These are phyloP conservation scores for Melanotaenia maccullochi DNA, from an alignment of 2,797 vertebrate species.

Conservation along the genomic window DNA sequence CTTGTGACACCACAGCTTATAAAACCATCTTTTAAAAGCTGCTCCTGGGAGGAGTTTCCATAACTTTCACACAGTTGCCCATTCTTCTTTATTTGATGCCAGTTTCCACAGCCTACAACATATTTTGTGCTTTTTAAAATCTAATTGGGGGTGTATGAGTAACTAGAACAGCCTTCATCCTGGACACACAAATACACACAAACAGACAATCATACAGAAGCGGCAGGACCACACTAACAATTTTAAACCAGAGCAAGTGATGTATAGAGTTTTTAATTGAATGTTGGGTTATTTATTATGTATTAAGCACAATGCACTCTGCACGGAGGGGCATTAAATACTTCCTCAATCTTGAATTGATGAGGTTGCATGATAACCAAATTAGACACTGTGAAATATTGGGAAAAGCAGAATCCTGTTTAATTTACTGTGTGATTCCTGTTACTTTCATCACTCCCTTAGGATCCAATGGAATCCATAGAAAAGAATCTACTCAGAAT, in stretches of 20 bases:
- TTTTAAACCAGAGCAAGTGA: conserved; percentile 60
- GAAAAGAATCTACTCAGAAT: neutral
- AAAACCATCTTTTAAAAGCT: conserved; percentile 62
- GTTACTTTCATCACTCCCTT: conserved; percentile 9
- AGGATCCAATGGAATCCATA: conserved; percentile 9
- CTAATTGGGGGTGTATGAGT: conserved; percentile 30
- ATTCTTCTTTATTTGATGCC: conserved; percentile 21
- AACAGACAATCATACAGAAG: conserved; percentile 37
- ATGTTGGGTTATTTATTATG: conserved; percentile 70
- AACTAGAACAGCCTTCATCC: conserved; percentile 13
- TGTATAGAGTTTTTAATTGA: conserved; percentile 70
- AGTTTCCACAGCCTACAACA: conserved; percentile 27
- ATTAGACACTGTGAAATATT: conserved; percentile 59
- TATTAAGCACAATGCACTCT: conserved; percentile 47
- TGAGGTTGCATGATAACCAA: conserved; percentile 61
- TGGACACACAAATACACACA: conserved; percentile 22
- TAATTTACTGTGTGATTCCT: conserved; percentile 47
- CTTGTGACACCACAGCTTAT: conserved; percentile 54
- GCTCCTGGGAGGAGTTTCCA: conserved; percentile 58
- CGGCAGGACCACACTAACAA: conserved; percentile 45
- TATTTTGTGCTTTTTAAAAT: conserved; percentile 33
- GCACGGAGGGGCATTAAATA: conserved; percentile 48
- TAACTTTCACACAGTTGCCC: conserved; percentile 45
- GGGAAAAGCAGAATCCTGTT: conserved; percentile 53
- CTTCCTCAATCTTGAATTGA: conserved; percentile 63